Conservation (phyloP, 2,888 invertebrate species). For the Epiperipatus broadwayi region DNA sequence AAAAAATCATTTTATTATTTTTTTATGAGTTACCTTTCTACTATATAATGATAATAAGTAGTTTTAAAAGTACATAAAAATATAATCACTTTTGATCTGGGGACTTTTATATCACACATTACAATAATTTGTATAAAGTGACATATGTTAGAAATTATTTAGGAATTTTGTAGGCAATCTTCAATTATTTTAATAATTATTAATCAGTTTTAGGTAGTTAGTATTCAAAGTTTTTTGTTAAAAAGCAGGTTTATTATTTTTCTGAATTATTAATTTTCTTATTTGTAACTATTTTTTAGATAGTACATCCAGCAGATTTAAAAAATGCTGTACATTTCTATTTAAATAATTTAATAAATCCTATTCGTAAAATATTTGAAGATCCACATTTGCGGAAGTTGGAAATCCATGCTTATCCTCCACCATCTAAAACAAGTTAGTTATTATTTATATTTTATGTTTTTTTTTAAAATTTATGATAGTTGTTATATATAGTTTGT, state of each 20-base stretch:
- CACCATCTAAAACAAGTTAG: slow-evolving; percentile 41
- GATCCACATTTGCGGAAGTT: slow-evolving; percentile 57
- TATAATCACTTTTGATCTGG: too few relatives aligned
- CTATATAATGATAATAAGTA: too few relatives aligned
- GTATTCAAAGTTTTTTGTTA: slow-evolving; percentile 3
- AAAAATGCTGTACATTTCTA: slow-evolving; percentile 62
- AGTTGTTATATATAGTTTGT: too few relatives aligned
- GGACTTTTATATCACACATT: too few relatives aligned
- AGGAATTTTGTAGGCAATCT: slow-evolving; percentile 7
- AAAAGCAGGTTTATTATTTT: neutral
- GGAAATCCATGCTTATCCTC: slow-evolving; percentile 62
- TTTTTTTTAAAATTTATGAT: too few relatives aligned
- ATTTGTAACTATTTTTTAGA: slow-evolving; percentile 22
- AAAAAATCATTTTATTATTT: too few relatives aligned
- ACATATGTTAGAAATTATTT: too few relatives aligned
- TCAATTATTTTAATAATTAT: slow-evolving; percentile 4
- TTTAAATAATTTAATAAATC: slow-evolving; percentile 67
- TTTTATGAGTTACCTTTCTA: too few relatives aligned
- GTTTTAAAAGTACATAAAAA: too few relatives aligned
- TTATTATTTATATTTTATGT: too few relatives aligned
- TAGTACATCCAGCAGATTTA: slow-evolving; percentile 80
- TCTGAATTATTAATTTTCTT: neutral
- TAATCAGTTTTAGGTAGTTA: neutral
- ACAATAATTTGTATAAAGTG: too few relatives aligned
- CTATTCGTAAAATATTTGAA: slow-evolving; percentile 67